Evolutionary conservation across 1,140 invertebrate species (phyloP), one percentile per base, ranked within the genome.

Genomic region (Bathynomus jamesi): DNA sequence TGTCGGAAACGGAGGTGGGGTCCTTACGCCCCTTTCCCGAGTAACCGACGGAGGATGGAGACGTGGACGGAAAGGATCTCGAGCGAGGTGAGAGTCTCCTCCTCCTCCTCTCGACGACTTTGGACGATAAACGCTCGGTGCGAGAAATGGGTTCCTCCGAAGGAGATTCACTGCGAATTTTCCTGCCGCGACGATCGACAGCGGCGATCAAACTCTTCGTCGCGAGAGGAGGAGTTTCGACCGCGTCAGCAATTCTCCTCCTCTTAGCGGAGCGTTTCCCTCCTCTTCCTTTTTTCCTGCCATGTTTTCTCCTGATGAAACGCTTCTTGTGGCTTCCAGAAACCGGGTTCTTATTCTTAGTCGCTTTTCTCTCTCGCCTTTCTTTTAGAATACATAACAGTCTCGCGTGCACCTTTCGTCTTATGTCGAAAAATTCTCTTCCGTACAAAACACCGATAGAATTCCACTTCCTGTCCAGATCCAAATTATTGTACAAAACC

Each of bases 401-500:
- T 3, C 65, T 21, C 28, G 24, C 65, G 60, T 67, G 65, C 27
- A 67, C 65, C 60, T 67, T 67, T 25, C 60, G 28, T 28, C n/a
- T 67, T 17, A 67, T 67, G 28, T 24, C 46, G 24, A 67, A 32
- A 21, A 69, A 61, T 31, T 69, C 67, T 10, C 30, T 69, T 11
- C 67, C 67, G 32, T 69, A 69, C 28, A 69, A 61, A 25, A 61
- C 46, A 46, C 67, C 67, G 8, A 69, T 61, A 3, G 67, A 69
- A 61, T 69, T 61, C 32, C 67, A 69, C 28, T 61, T 46, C 27
- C 67, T 40, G 17, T 30, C 67, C 17, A 25, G 61, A 21, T 21
- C 21, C 13, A 21, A 53, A 53, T 53, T 53, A 17, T 53, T 53
- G 21, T 21, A 11, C 11, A 53, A 53, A 53, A 53, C 40, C 11